A percentile compares a stretch with the other conserved stretches of the same genome.
Evolutionary conservation across 2,888 invertebrate species (phyloP).

Genomic region (Allophyes oxyacanthae): DNA sequence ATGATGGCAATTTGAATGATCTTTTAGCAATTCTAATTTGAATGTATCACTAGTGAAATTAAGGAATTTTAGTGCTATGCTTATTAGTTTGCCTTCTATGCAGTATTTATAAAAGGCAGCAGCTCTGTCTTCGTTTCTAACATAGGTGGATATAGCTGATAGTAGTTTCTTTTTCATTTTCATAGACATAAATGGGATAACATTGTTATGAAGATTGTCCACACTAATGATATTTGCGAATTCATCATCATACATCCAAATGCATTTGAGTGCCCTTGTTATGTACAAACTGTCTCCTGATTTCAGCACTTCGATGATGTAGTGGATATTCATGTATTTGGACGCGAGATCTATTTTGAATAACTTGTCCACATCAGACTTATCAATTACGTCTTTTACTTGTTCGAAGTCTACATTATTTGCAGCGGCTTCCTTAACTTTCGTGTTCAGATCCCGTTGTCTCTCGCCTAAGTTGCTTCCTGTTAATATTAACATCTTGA

Average conservation of each 20-base stretch:
- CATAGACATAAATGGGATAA: conserved; percentile 75
- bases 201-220: conserved; percentile 65
- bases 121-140: conserved; percentile 63
- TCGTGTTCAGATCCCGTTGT: conserved; percentile 65
- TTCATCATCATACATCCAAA: conserved; percentile 69
- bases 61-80: conserved; percentile 70
- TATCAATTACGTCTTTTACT: conserved; percentile 55
- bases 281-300: conserved; percentile 71
- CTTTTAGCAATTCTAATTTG: conserved; percentile 63
- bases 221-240: conserved; percentile 66
- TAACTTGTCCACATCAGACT: conserved; percentile 70
- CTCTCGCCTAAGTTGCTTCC: conserved; percentile 65
- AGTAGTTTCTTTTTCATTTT: conserved; percentile 75
- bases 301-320: conserved; percentile 70
- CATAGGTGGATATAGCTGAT: conserved; percentile 57
- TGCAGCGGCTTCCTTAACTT: conserved; percentile 60
- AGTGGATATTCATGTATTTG: conserved; percentile 68
- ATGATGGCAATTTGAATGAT: conserved; percentile 14
- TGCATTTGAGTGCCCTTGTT: conserved; percentile 70
- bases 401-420: conserved; percentile 56
- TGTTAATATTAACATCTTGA: conserved; percentile 62
- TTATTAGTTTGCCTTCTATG: conserved; percentile 49
- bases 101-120: conserved; percentile 70
- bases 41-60: conserved; percentile 63
- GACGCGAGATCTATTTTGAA: conserved; percentile 78